Evolutionary conservation across 2,888 invertebrate genomes (phyloP).

Genomic region (Itoplectis maculator): DNA sequence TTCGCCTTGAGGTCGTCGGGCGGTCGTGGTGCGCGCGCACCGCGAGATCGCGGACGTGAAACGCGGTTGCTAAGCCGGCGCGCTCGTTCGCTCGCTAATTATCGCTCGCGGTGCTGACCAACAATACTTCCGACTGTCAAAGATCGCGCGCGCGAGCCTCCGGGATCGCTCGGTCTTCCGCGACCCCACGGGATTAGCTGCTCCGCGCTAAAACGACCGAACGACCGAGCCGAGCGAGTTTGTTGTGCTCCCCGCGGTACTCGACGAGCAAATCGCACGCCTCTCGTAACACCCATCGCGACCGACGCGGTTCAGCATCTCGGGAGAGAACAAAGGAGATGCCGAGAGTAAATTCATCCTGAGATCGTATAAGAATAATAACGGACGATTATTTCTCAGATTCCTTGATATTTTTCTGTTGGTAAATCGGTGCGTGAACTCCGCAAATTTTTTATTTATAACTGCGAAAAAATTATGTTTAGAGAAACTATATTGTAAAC

Average conservation of each 20-base stretch:
- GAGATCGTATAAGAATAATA: too few relatives aligned
- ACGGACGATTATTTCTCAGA: too few relatives aligned
- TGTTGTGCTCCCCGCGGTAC: background rate
- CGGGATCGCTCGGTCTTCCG: slow-evolving; percentile 32
- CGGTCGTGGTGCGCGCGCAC: too few relatives aligned
- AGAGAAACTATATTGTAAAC: background rate
- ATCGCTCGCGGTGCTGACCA: slow-evolving; percentile 69
- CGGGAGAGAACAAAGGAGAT: background rate
- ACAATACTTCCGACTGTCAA: slow-evolving; percentile 78
- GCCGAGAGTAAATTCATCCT: too few relatives aligned
- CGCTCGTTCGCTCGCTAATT: slow-evolving; percentile 70
- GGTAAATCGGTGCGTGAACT: too few relatives aligned
- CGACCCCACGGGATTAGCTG: slow-evolving; percentile 73
- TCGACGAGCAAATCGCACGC: too few relatives aligned
- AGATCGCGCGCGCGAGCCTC: slow-evolving; percentile 54
- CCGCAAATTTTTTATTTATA: too few relatives aligned
- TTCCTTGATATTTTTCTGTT: too few relatives aligned
- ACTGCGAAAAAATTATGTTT: background rate
- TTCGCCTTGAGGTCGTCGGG: slow-evolving; percentile 52
- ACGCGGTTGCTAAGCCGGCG: slow-evolving; percentile 28
- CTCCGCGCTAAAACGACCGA: slow-evolving; percentile 71
- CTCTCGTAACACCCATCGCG: too few relatives aligned
- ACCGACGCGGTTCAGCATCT: background rate
- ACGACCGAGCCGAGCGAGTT: slow-evolving; percentile 34
- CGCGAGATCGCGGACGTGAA: slow-evolving; percentile 26